Percentiles rank a stretch among this genome's conserved stretches.
These are phyloP conservation scores for Tragelaphus eurycerus DNA, from an alignment of 2,797 vertebrate genomes.

Conservation along the genomic window DNA sequence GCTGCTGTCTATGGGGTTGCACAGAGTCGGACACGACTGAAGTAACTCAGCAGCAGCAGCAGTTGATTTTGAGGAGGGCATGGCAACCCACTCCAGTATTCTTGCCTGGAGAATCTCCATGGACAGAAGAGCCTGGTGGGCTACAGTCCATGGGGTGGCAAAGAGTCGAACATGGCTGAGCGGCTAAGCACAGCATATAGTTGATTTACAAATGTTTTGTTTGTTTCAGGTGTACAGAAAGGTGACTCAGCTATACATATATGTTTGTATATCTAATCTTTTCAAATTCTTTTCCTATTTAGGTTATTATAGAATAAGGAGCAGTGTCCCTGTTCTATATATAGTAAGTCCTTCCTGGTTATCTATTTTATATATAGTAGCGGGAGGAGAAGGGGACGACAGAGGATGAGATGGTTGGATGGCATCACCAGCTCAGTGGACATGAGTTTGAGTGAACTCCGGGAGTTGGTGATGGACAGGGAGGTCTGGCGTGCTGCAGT, in stretches of 20 bases:
- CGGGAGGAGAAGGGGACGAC: background rate
- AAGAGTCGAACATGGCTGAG: background rate
- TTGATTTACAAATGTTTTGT: background rate
- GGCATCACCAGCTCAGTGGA: rapidly evolving
- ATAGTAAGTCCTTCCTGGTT: background rate
- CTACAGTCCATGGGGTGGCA: background rate
- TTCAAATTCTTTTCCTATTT: background rate
- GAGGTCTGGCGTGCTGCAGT: background rate
- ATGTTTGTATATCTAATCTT: background rate
- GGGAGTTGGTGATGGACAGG: background rate
- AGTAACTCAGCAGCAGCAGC: too few species aligned
- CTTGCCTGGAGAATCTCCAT: background rate
- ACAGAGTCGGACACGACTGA: too few species aligned
- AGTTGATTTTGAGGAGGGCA: background rate
- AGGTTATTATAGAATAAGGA: background rate
- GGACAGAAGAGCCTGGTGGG: background rate
- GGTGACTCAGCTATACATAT: background rate
- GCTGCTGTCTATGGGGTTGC: too few species aligned
- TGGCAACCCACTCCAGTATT: background rate
- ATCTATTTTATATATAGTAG: background rate
- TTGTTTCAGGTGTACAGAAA: background rate
- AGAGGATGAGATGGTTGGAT: background rate
- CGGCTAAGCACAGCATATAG: background rate
- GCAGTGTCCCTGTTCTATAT: background rate
- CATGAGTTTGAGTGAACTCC: background rate